Evolutionary conservation across 2,113 vertebrate genomes (phyloP), one percentile per base, ranked within the genome.

Genomic region (Nannobrachium achirus): DNA sequence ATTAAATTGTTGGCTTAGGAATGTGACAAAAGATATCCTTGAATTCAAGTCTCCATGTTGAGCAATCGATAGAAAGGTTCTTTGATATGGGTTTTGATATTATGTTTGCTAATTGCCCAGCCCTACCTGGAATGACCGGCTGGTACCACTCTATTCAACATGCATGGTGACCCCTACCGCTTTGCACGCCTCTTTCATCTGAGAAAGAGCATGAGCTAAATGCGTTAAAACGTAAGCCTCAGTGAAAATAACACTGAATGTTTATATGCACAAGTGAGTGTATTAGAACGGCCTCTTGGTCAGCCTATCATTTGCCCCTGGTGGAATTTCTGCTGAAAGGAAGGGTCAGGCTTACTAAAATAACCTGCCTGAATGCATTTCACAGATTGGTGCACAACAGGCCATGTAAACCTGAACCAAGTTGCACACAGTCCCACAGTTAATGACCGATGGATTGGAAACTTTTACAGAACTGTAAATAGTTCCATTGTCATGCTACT

Each of bases 281-380:
- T 33, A 38, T 56, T 38, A 13, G 53, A 39, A 6, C 38, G 5
- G 25, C 25, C 1, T 10, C 10, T 6, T 7, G 2, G 20, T 39
- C 53, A 38, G 25, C 38, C 53, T n/a, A 39, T 38, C 25, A 13
- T 13, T 56, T 13, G 25, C 25, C 53, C 33, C 13, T 10, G 14
- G 14, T 1, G 20, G 20, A 56, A 38, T 56, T 56, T 8, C 8
- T 13, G 33, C n/a, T n/a, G 14, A 13, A 48, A 13, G n/a, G 13
- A 39, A 6, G 53, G 6, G 1, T 56, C 7, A 56, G 53, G 25
- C 25, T 5, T 33, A 33, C 25, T 56, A 13, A 33, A 56, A 38
- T 56, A 39, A 38, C 53, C 10, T n/a, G 20, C 10, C 33, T 39
- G 33, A 38, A 56, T 56, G 25, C 19, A 55, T 56, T 56, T 56